A percentile compares a stretch with the other conserved stretches of the same genome.
These are phyloP conservation scores for Camponotus pennsylvanicus DNA, from an alignment of 1,140 invertebrate genomes.

Conservation along the genomic window DNA sequence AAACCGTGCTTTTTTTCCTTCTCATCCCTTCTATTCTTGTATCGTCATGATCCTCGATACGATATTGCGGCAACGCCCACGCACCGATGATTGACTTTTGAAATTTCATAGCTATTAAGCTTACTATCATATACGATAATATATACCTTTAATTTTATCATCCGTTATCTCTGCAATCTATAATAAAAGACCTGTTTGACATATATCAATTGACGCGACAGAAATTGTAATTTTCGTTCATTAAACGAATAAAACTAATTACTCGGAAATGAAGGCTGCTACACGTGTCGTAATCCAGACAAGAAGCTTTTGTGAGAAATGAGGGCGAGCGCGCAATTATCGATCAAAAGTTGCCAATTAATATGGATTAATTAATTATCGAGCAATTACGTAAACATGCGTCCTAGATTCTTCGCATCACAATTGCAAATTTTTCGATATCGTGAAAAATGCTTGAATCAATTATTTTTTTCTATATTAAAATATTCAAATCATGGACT, in stretches of 20 bases:
- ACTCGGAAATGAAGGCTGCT: neutral
- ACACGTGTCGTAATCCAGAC: slow-evolving; percentile 10
- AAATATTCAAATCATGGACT: too few relatives aligned
- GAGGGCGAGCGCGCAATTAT: slow-evolving; percentile 24
- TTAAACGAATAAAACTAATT: slow-evolving; percentile 17
- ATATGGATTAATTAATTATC: slow-evolving; percentile 30
- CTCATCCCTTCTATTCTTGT: neutral
- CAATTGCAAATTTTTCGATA: neutral
- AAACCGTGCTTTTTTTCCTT: slow-evolving; percentile 2
- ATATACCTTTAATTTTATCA: slow-evolving; percentile 1
- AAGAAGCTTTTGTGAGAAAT: slow-evolving; percentile 34
- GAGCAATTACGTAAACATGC: slow-evolving; percentile 20
- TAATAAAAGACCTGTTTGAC: neutral
- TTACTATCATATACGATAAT: slow-evolving; percentile 5
- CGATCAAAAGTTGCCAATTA: slow-evolving; percentile 32
- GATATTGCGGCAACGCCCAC: slow-evolving; percentile 32
- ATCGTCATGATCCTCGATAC: slow-evolving; percentile 15
- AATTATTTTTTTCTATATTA: neutral
- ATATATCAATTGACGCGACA: too few relatives aligned
- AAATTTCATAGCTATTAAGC: slow-evolving; percentile 28
- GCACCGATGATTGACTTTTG: slow-evolving; percentile 43
- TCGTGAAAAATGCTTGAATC: neutral
- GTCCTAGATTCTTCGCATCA: neutral
- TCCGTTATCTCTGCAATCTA: neutral
- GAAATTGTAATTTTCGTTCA: slow-evolving; percentile 12